phyloP scores from a whole-genome alignment of 64 coral and sea anemone genomes.

The Porites australiensis region DNA sequence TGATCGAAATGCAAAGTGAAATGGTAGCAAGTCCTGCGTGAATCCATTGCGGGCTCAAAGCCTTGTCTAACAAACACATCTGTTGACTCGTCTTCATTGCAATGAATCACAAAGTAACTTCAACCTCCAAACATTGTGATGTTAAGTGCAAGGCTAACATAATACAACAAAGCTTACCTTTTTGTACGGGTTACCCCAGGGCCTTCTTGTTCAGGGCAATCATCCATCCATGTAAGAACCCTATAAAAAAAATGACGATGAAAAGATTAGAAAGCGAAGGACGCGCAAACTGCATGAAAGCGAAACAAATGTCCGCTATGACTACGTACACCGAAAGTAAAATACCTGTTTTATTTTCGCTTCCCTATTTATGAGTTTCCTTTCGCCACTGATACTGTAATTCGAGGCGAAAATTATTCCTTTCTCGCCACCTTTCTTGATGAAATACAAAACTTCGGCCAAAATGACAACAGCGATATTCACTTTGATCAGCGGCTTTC shows the following conservation, averaged over 20 bases:
- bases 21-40: not conserved
- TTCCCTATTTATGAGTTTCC: conserved; percentile 8
- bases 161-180: conserved; percentile 4
- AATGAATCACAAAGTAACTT: not conserved
- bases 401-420: not conserved
- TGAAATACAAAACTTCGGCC: conserved; percentile 20
- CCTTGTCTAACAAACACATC: conserved; percentile 6
- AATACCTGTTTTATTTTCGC: conserved; percentile 45
- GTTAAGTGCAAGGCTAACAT: not conserved
- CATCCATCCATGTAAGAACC: conserved; percentile 60
- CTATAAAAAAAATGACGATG: conserved; percentile 1
- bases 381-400: not conserved
- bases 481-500: not conserved
- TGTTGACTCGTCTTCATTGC: not conserved
- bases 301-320: not conserved
- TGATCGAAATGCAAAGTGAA: not conserved
- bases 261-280: conserved; percentile 56
- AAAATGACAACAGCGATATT: conserved; percentile 21
- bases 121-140: not conserved
- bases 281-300: conserved; percentile 6
- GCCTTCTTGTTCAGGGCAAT: conserved; percentile 59
- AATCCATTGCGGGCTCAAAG: conserved; percentile 51
- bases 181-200: conserved; percentile 53
- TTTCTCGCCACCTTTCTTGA: conserved; percentile 22
- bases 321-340: not conserved